A percentile compares a stretch with the other conserved stretches of the same genome.
Conservation (phyloP, 2,113 vertebrate species). For the Hippocampus guttulatus region DNA sequence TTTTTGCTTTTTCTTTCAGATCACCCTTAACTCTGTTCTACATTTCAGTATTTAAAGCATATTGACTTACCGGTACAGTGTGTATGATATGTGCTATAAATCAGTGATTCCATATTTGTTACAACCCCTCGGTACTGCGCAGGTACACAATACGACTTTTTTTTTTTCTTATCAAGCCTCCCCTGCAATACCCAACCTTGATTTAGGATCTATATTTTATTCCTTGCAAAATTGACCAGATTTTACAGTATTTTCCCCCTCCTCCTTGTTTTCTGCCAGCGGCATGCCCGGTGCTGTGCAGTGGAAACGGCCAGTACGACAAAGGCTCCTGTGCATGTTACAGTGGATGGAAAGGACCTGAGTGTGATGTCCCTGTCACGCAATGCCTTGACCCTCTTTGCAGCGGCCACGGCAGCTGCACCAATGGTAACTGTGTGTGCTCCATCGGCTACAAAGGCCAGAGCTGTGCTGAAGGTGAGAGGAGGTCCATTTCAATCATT, state of each 20-base stretch:
- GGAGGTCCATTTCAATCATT: not conserved
- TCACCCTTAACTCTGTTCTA: too few species aligned
- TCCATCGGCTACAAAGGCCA: constrained; percentile 91
- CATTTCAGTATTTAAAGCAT: too few species aligned
- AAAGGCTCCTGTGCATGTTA: constrained; percentile 96
- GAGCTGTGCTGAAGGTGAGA: constrained; percentile 90
- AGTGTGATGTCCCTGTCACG: constrained; percentile 88
- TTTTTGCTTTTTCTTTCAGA: too few species aligned
- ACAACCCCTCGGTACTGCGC: too few species aligned
- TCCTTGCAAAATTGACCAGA: too few species aligned
- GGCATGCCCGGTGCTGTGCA: constrained; percentile 94
- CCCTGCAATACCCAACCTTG: too few species aligned
- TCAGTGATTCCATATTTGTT: too few species aligned
- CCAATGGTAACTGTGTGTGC: constrained; percentile 90
- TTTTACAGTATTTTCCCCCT: constrained; percentile 15
- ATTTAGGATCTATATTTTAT: too few species aligned
- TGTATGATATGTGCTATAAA: too few species aligned
- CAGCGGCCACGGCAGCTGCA: constrained; percentile 90
- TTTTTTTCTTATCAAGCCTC: too few species aligned
- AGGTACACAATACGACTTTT: too few species aligned
- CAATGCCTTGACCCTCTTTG: constrained; percentile 96
- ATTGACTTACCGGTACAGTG: too few species aligned
- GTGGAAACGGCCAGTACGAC: constrained; percentile 95
- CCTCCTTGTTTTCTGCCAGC: constrained; percentile 50
- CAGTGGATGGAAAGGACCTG: constrained; percentile 96